Conservation (phyloP, 2,113 vertebrate species). For the Meriones unguiculatus region DNA sequence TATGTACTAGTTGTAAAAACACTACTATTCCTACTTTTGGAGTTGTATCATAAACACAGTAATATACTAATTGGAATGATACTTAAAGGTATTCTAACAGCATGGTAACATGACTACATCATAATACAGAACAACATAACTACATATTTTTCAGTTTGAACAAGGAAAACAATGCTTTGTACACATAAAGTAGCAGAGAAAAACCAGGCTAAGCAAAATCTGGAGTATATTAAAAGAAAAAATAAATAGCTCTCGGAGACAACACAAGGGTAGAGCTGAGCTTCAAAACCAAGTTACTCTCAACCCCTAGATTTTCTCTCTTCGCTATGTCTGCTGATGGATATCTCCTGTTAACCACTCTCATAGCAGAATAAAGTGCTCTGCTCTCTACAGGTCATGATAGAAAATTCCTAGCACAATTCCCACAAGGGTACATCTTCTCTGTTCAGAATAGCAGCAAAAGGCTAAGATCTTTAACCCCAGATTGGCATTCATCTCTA, state of each 20-base stretch:
- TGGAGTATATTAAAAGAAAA: not conserved
- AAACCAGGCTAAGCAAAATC: not conserved
- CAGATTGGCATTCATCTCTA: not conserved
- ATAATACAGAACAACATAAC: not conserved
- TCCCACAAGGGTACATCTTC: not conserved
- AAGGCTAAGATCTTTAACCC: not conserved
- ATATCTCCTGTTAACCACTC: too few species aligned
- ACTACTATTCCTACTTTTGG: not conserved
- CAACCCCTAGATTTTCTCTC: not conserved
- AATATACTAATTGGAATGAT: not conserved
- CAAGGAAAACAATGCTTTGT: not conserved
- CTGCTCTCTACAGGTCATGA: not conserved
- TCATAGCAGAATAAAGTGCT: fast-evolving
- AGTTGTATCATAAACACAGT: not conserved
- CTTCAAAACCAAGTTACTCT: not conserved
- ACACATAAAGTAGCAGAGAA: not conserved
- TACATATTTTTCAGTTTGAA: not conserved
- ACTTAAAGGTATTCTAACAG: not conserved
- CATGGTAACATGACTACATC: not conserved
- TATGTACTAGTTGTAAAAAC: not conserved
- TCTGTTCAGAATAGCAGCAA: not conserved
- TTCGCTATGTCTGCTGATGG: not conserved
- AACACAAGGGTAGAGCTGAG: not conserved
- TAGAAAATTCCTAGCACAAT: not conserved
- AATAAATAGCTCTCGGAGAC: not conserved